Percentiles rank a stretch among this genome's conserved stretches.
Conservation (phyloP, 2,888 invertebrate genomes). For the Melangyna quadrimaculata region DNA sequence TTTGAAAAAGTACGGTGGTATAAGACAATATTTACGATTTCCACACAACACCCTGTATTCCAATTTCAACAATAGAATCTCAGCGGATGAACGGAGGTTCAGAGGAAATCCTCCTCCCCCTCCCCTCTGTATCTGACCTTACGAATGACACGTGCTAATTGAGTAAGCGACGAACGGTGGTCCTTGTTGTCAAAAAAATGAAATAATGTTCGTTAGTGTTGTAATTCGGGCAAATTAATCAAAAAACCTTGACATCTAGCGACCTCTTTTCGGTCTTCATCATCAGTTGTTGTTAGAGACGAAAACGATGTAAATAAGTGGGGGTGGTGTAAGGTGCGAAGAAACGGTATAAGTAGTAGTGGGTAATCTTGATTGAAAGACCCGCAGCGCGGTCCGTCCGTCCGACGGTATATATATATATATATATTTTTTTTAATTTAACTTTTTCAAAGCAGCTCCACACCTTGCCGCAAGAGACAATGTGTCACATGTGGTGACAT, state of each 20-base stretch:
- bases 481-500: constrained; percentile 69
- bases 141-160: constrained; percentile 70
- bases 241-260: constrained; percentile 64
- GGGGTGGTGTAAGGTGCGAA: background rate
- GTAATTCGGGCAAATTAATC: constrained; percentile 70
- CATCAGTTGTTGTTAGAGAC: constrained; percentile 10
- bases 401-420: background rate
- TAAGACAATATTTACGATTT: constrained; percentile 62
- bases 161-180: constrained; percentile 64
- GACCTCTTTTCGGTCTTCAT: constrained; percentile 59
- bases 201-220: constrained; percentile 49
- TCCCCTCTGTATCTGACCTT: constrained; percentile 49
- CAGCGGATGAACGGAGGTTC: background rate
- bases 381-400: constrained; percentile 33
- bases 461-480: constrained; percentile 64
- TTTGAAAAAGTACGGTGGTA: constrained; percentile 24
- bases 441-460: constrained; percentile 36
- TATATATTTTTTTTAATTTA: background rate
- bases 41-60: constrained; percentile 65
- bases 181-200: constrained; percentile 60
- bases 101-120: background rate
- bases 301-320: background rate
- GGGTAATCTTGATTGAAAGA: constrained; percentile 61
- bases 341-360: background rate
- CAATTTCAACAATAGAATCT: constrained; percentile 51